Evolutionary conservation across 2,888 invertebrate species (phyloP), one percentile per base, ranked within the genome.

Genomic region (Drosophila lacicola): DNA sequence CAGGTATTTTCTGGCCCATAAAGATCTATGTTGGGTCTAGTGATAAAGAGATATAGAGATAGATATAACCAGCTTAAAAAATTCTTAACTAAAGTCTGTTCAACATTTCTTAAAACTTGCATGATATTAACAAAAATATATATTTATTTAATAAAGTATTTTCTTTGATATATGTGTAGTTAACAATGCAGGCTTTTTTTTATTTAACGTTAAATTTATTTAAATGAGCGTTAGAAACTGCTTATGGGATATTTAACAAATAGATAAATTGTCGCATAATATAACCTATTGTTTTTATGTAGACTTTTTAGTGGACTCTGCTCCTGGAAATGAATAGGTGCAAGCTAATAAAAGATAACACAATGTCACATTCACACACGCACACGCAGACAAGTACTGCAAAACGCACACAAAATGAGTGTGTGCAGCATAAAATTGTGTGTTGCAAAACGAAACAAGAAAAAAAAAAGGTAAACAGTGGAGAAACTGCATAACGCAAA

Each of bases 401-500:
- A 34, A 13, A 41, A 8, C 10, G n/a, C 25, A 34, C 58, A 39
- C 46, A 68, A n/a, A 61, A 56, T 47, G 65, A 51, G 49, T 66
- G n/a, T n/a, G 57, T 66, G 58, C 45, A 49, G 50, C 46, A 54
- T 36, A 36, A 45, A 54, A 55, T 45, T 25, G 62, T 60, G 60
- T 69, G 66, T 80, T 63, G 57, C 68, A 62, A 64, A 70, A 53
- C 13, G 11, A 36, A 36, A 4, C 4, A 49, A 41, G 25, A 64
- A 37, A 53, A 41, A 39, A n/a, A 19, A 11, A 46, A 70, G 65
- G 68, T 63, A 47, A 62, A 46, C 29, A 68, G 47, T 50, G 50
- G 46, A 62, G 36, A 70, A 74, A 77, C 82, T 70, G 62, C 14
- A 45, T 33, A 61, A 73, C 58, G 57, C 60, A 65, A 69, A 47